Evolutionary conservation across 2,113 vertebrate genomes (phyloP).

Genomic region (Chaenocephalus aceratus): DNA sequence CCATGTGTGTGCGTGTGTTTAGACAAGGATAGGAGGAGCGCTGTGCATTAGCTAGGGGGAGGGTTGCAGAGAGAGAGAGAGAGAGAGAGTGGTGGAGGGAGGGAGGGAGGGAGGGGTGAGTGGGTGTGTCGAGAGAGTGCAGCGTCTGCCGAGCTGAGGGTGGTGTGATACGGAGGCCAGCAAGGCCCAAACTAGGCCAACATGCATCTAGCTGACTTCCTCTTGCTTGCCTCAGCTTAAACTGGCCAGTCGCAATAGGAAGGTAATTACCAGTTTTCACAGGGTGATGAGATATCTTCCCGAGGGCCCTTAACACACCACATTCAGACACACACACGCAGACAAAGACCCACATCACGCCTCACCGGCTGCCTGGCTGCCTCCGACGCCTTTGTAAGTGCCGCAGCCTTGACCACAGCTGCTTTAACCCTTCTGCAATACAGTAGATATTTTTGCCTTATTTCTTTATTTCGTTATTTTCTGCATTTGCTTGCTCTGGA

Average conservation of each 20-base stretch:
- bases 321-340: slow-evolving; percentile 28
- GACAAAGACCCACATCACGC: slow-evolving; percentile 37
- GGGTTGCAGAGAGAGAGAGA: slow-evolving; percentile 48
- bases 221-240: slow-evolving; percentile 83
- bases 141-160: slow-evolving; percentile 83
- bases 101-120: slow-evolving; percentile 38
- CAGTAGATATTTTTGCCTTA: too few species aligned
- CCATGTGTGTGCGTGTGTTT: slow-evolving; percentile 1
- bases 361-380: slow-evolving; percentile 30
- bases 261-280: slow-evolving; percentile 77
- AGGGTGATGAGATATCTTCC: slow-evolving; percentile 77
- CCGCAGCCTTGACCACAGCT: slow-evolving; percentile 35
- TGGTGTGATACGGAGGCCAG: slow-evolving; percentile 90
- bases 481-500: neutral
- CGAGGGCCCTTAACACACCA: slow-evolving; percentile 33
- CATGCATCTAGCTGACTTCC: slow-evolving; percentile 62
- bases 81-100: slow-evolving; percentile 29
- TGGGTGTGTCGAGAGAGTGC: slow-evolving; percentile 68
- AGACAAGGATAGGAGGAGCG: slow-evolving; percentile 56
- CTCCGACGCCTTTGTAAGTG: slow-evolving; percentile 66
- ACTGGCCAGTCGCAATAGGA: slow-evolving; percentile 74
- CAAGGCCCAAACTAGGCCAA: slow-evolving; percentile 82
- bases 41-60: slow-evolving; percentile 31
- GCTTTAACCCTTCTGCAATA: slow-evolving; percentile 27
- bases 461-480: neutral